phyloP scores from a whole-genome alignment of 1,140 invertebrate genomes.

The Monomorium pharaonis region DNA sequence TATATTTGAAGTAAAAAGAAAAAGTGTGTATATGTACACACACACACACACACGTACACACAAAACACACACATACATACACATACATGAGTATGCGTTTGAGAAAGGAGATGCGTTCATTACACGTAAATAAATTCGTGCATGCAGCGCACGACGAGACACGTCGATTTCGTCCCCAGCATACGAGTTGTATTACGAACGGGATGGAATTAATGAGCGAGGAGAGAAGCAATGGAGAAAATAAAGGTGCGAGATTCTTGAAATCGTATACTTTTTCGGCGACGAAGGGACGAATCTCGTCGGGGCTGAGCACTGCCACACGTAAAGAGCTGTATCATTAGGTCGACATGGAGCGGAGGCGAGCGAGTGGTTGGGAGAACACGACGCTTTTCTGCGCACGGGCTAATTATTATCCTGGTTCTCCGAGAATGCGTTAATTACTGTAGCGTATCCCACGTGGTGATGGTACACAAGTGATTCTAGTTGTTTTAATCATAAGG shows the following conservation, averaged over 20 bases:
- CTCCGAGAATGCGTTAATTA: conserved; percentile 75
- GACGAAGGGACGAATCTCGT: conserved; percentile 34
- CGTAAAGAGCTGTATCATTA: conserved; percentile 38
- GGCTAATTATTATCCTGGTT: conserved; percentile 69
- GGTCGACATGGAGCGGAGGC: conserved; percentile 54
- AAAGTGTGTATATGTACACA: conserved; percentile 10
- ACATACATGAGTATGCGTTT: conserved; percentile 44
- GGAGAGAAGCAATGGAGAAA: background rate
- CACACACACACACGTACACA: conserved; percentile 1
- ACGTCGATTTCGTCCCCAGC: conserved; percentile 14
- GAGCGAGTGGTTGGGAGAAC: conserved; percentile 61
- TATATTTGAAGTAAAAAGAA: conserved; percentile 44
- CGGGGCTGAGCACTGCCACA: conserved; percentile 50
- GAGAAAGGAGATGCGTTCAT: conserved; percentile 29
- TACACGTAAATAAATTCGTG: conserved; percentile 21
- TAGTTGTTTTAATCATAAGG: conserved; percentile 80
- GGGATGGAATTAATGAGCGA: background rate
- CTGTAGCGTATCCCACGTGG: conserved; percentile 79
- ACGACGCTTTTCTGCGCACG: conserved; percentile 79
- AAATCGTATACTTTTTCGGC: background rate
- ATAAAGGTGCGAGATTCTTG: background rate
- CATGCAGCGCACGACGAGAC: conserved; percentile 35
- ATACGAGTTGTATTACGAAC: background rate
- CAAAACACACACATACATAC: too few relatives aligned
- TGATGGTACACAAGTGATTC: conserved; percentile 82